Evolutionary conservation across 1,140 invertebrate species (phyloP).

Genomic region (Neodiprion virginianus): DNA sequence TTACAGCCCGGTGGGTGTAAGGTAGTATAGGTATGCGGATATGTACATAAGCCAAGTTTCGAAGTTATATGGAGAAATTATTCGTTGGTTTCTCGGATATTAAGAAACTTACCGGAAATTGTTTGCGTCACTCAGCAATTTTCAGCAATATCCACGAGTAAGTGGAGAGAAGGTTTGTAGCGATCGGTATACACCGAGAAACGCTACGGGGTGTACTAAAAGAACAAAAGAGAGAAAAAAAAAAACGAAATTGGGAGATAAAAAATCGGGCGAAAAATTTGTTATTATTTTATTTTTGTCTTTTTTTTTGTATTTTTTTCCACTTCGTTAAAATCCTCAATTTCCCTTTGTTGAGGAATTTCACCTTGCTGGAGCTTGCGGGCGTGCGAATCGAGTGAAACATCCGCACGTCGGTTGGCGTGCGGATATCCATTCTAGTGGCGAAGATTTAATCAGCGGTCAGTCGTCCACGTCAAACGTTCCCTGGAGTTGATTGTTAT

Average conservation of each 20-base stretch:
- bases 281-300: neutral
- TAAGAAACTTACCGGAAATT: constrained; percentile 26
- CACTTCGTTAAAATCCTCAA: too few species aligned
- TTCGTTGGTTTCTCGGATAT: constrained; percentile 38
- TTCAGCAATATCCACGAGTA: neutral
- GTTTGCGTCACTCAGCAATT: constrained; percentile 9
- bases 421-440: neutral
- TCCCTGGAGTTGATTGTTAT: neutral
- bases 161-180: too few species aligned
- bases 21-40: too few species aligned
- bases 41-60: constrained; percentile 33
- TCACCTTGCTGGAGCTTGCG: too few species aligned
- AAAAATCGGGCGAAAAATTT: neutral
- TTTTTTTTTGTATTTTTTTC: too few species aligned
- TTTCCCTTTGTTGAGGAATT: too few species aligned
- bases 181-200: too few species aligned
- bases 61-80: constrained; percentile 49
- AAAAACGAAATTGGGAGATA: neutral
- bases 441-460: constrained; percentile 5
- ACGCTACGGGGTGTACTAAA: constrained; percentile 17
- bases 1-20: neutral
- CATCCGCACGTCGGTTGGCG: too few species aligned
- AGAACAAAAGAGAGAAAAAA: constrained; percentile 16
- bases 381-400: too few species aligned
- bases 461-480: neutral